Evolutionary conservation across 2,888 invertebrate genomes (phyloP).

Genomic region (Harpalus rubripes): DNA sequence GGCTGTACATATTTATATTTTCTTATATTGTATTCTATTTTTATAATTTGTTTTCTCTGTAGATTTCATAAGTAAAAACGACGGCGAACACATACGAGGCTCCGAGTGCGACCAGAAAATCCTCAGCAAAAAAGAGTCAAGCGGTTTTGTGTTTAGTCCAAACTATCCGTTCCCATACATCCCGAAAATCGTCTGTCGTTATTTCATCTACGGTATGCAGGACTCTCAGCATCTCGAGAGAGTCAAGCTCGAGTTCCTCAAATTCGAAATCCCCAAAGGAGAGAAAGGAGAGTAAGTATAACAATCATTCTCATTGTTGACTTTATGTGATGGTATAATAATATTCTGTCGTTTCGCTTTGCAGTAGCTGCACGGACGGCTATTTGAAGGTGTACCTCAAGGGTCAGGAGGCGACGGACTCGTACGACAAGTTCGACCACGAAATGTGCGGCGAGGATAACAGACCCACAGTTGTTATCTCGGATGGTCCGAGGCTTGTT

Average conservation of each 20-base stretch:
- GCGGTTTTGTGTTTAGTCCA: slow-evolving; percentile 96
- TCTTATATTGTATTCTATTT: not conserved
- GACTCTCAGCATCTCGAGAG: slow-evolving; percentile 97
- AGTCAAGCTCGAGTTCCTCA: slow-evolving; percentile 92
- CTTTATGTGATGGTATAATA: not conserved
- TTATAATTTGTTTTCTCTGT: slow-evolving; percentile 73
- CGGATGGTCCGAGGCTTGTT: slow-evolving; percentile 94
- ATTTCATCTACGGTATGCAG: slow-evolving; percentile 99
- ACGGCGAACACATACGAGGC: slow-evolving; percentile 96
- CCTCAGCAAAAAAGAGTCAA: slow-evolving; percentile 94
- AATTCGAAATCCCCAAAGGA: slow-evolving; percentile 94
- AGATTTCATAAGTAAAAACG: slow-evolving; percentile 96
- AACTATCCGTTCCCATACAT: slow-evolving; percentile 97
- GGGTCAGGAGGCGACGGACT: slow-evolving; percentile 94
- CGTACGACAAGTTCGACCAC: slow-evolving; percentile 95
- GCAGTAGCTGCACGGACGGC: slow-evolving; percentile 90
- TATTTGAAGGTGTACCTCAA: slow-evolving; percentile 94
- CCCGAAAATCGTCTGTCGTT: slow-evolving; percentile 97
- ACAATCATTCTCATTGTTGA: not conserved
- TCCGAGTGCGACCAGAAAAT: slow-evolving; percentile 99
- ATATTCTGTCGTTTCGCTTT: slow-evolving; percentile 13
- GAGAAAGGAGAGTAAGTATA: slow-evolving; percentile 89
- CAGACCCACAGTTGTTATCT: slow-evolving; percentile 89
- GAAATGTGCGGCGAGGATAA: slow-evolving; percentile 92
- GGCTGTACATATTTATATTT: too few relatives aligned